Conservation (phyloP, 2,888 invertebrate species). For the Drosophila kambysellisi region DNA sequence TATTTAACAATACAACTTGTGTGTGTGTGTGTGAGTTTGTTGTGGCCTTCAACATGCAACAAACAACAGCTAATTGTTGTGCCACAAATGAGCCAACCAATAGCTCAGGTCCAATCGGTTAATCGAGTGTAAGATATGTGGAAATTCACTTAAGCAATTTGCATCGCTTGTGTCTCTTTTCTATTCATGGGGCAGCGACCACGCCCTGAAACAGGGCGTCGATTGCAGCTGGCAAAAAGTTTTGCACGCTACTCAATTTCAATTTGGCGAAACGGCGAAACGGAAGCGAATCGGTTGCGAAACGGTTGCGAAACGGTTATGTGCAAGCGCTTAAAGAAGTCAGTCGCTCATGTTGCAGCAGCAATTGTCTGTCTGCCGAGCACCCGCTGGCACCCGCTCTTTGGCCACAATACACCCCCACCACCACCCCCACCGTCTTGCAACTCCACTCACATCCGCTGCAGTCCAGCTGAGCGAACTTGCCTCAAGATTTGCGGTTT, state of each 20-base stretch:
- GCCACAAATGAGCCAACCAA: conserved; percentile 1
- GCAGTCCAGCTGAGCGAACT: conserved; percentile 19
- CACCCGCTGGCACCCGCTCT: conserved; percentile 14
- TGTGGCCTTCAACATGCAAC: conserved; percentile 4
- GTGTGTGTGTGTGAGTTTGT: background rate
- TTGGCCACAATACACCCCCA: conserved; percentile 10
- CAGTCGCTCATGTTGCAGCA: conserved; percentile 61
- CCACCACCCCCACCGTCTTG: background rate
- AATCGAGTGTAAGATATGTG: conserved; percentile 5
- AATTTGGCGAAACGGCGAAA: conserved; percentile 48
- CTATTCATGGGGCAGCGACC: conserved; percentile 7
- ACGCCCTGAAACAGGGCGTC: background rate
- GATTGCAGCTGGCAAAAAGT: conserved; percentile 34
- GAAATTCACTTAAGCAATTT: background rate
- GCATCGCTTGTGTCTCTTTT: background rate
- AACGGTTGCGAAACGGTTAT: conserved; percentile 40
- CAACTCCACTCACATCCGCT: background rate
- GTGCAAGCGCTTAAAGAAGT: conserved; percentile 44
- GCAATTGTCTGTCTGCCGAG: conserved; percentile 15
- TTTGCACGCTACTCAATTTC: conserved; percentile 64
- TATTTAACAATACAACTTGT: conserved; percentile 17
- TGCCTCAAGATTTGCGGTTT: conserved; percentile 54
- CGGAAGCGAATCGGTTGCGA: conserved; percentile 34
- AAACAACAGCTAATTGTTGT: conserved; percentile 9
- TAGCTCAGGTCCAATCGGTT: conserved; percentile 18